Base-by-base conservation (phyloP, 2,797 vertebrate genomes). In the Bufotes viridis region DNA sequence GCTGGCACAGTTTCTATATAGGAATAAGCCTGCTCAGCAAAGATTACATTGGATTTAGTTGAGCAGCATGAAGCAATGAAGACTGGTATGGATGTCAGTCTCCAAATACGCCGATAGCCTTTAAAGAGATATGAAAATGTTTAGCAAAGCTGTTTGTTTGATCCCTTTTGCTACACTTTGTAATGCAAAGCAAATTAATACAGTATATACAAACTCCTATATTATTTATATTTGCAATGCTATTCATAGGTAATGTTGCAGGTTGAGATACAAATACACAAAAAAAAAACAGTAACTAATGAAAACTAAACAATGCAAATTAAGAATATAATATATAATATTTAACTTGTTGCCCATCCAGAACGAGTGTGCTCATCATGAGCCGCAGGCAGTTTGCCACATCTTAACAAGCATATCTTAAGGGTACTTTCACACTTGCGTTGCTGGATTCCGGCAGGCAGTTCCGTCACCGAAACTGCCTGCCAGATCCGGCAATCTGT, bases 11-110 rank as follows among this genome's bases (percentile, higher is more conserved):
- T 93, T 93, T 93, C 88, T 92, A 88, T 90, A 74, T 87, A 87
- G 90, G 92, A 92, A 92, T 87, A 90, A 90, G 90, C 81, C 89
- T 91, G 57, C 70, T 93, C 92, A 91, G 88, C 89, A 92, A 93
- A 93, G 88, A 89, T 91, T 90, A 91, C 91, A 91, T 85, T 91
- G 88, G 89, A 75, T 75, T 82, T 89, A 82, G 84, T 76, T 90
- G 78, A 90, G 88, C 67, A 34, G 69, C 60, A 80, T 86, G 78
- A 34, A 86, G 81, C 58, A 60, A 82, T 84, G 81, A 72, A 84
- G 26, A 86, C 24, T 81, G 24, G 69, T 88, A 51, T 74, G 57
- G 34, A 86, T 86, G 69, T 85, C 78, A 82, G 49, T 79, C 53
- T 72, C 63, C 42, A 83, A 79, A 34, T 34, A 53, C 20, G 22